Evolutionary conservation across 2,113 vertebrate genomes (phyloP).

Genomic region (Opisthocomus hoazin): DNA sequence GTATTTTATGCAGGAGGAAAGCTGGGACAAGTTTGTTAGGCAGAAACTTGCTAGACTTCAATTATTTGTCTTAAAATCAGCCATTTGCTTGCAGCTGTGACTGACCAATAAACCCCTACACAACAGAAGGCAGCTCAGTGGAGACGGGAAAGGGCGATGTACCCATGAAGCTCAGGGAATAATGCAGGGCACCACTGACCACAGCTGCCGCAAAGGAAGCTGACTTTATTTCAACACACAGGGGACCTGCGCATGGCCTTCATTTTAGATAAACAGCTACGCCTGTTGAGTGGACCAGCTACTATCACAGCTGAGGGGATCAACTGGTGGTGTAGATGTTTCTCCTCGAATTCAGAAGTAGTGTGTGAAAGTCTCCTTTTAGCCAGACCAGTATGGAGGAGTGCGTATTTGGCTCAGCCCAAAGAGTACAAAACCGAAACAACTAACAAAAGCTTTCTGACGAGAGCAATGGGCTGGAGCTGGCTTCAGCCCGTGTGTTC

Average conservation of each 20-base stretch:
- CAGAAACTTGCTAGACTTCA: neutral
- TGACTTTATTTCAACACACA: neutral
- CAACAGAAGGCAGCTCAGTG: neutral
- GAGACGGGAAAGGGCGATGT: neutral
- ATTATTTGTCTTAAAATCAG: neutral
- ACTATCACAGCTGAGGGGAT: neutral
- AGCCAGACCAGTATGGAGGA: neutral
- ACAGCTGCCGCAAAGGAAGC: neutral
- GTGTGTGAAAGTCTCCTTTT: neutral
- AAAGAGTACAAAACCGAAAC: neutral
- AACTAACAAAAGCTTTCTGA: neutral
- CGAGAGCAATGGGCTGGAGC: neutral
- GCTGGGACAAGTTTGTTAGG: neutral
- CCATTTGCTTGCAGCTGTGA: neutral
- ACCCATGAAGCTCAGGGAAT: neutral
- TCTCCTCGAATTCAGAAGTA: neutral
- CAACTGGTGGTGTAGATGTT: neutral
- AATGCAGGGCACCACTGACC: neutral
- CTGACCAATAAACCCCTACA: neutral
- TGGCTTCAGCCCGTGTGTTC: neutral
- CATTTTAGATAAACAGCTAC: neutral
- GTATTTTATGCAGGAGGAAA: neutral
- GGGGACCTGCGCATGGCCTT: neutral
- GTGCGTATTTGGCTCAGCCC: neutral
- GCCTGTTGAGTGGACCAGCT: neutral